Evolutionary conservation across 2,113 vertebrate species (phyloP), one percentile per base, ranked within the genome.

Genomic region (Megalops atlanticus): DNA sequence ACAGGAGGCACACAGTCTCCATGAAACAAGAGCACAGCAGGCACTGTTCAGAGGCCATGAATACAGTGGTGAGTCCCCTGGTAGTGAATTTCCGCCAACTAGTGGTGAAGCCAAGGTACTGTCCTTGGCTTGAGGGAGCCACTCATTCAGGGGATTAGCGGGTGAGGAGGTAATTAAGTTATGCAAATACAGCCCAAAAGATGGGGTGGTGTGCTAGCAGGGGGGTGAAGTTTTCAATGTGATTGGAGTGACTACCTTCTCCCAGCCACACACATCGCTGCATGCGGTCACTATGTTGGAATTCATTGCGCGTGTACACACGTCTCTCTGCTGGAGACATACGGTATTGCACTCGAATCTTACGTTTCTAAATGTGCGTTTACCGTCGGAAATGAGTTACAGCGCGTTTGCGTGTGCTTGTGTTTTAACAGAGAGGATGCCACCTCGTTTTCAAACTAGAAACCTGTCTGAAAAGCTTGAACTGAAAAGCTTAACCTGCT

Each of bases 21-120:
- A 11, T 64, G 58, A 64, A 64, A 11, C 24, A 31, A 45, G 43
- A 45, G 43, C 6, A 14, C 43, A 1, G 43, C 43, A 77, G 76
- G 49, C 36, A 52, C 68, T 83, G 76, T 74, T 47, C 73, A 49
- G 72, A 52, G 47, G 45, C 35, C 43, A 14, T n/a, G n/a, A n/a
- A n/a, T n/a, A n/a, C n/a, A 54, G 49, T 21, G 49, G 16, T 21
- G 11, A 4, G 18, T 21, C 18, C 49, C 49, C 1, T 54, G 18
- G 18, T 16, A 54, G 49, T 54, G 16, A 16, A 21, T 54, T 64
- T n/a, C n/a, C n/a, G 24, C 58, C 58, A 64, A 21, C 49, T 54
- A 21, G 16, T 54, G 49, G 49, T 54, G 2, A 54, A 49, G 24
- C 18, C 0, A 16, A 1, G 18, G 4, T 24, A 54, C 4, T 54